Evolutionary conservation across 1,140 invertebrate genomes (phyloP).

Genomic region (Littorina saxatilis): DNA sequence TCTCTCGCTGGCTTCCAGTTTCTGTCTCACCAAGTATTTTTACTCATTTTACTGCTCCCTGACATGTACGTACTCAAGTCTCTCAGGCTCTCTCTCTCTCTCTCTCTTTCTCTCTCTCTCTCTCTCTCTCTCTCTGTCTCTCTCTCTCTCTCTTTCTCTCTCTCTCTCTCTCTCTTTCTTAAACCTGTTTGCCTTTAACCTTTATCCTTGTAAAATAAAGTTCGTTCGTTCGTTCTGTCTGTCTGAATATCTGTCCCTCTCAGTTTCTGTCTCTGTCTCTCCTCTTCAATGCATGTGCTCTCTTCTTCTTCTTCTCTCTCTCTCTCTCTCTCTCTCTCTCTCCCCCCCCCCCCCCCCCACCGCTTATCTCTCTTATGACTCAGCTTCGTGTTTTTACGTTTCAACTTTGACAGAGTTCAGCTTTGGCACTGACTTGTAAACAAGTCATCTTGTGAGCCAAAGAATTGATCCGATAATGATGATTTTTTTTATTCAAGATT

Average conservation of each 20-base stretch:
- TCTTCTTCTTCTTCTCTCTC: neutral
- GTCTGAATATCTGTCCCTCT: too few relatives aligned
- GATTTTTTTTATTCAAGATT: too few relatives aligned
- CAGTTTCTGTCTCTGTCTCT: neutral
- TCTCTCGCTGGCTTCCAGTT: too few relatives aligned
- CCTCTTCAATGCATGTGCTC: neutral
- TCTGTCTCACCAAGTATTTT: too few relatives aligned
- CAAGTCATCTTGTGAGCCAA: neutral
- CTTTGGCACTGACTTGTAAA: neutral
- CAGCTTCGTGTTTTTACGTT: neutral
- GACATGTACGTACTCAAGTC: too few relatives aligned
- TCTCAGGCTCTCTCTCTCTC: neutral
- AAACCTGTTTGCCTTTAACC: neutral
- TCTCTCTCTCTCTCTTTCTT: constrained; percentile 6
- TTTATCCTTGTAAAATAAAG: neutral
- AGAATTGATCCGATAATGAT: too few relatives aligned
- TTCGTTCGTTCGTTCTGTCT: neutral
- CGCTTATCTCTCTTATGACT: neutral
- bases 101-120: neutral
- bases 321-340: neutral
- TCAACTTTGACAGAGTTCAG: neutral
- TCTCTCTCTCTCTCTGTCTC: constrained; percentile 3
- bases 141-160: neutral
- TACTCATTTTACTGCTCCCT: too few relatives aligned
- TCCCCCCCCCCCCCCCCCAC: neutral